Evolutionary conservation across 2,797 vertebrate genomes (phyloP), one percentile per base, ranked within the genome.

Genomic region (Leptatherina wallacei): DNA sequence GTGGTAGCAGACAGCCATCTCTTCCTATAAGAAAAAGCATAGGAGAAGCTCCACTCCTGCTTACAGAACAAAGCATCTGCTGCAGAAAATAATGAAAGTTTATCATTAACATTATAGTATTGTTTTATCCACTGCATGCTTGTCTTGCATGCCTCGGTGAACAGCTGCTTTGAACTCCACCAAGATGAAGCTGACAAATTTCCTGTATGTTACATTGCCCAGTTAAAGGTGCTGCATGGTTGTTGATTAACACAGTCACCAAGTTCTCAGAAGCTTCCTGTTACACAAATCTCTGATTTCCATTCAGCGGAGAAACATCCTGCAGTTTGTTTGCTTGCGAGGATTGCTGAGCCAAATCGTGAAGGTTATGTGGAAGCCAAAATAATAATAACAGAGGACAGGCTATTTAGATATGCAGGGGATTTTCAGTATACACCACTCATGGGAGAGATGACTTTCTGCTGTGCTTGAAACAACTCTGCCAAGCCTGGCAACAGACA

Each of bases 401-500:
- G 64, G 69, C 77, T 81, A 63, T 88, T 88, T 89, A 82, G 82
- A 77, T 62, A 88, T 81, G 77, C 75, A 61, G 75, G 73, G 77
- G 69, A 76, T 89, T 88, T 81, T 77, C 73, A 75, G 65, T 27
- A 52, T 60, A 70, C 42, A 69, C 71, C 66, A 82, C 81, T 85
- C 77, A 69, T 80, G 70, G 72, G 85, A 80, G 73, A 74, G 81
- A 85, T 82, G 84, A 84, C 82, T 88, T 80, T 84, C 70, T 58
- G 73, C 61, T 59, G 54, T 64, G 29, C 69, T 40, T 72, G 67
- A 78, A 67, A 78, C 54, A n/a, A 38, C n/a, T 51, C 27, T 77
- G 85, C 85, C 76, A 85, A 54, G 76, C 78, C 73, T 88, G 86
- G 87, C 87, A 87, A 49, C 64, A 83, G 73, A 87, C 84, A 84